phyloP scores from a whole-genome alignment of 2,888 invertebrate genomes.

The Camptogramma bilineatum region DNA sequence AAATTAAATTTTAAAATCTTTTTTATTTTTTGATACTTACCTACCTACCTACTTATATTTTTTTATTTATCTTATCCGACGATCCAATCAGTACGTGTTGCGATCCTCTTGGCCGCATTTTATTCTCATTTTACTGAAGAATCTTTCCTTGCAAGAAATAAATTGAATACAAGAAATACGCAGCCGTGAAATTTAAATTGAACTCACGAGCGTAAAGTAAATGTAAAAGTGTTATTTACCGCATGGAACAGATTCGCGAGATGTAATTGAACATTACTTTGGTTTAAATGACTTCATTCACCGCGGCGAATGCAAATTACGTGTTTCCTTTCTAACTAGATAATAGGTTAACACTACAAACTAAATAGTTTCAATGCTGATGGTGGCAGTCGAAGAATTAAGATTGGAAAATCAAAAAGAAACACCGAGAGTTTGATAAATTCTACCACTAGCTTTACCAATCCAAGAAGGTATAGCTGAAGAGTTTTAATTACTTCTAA shows the following conservation, averaged over 20 bases:
- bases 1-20: too few relatives aligned
- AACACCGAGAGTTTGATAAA: too few relatives aligned
- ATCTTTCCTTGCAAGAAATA: slow-evolving; percentile 21
- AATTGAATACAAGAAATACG: slow-evolving; percentile 31
- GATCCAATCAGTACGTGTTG: background rate
- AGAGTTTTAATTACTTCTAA: too few relatives aligned
- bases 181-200: slow-evolving; percentile 28
- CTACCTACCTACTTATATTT: too few relatives aligned
- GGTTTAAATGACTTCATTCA: slow-evolving; percentile 20
- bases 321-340: slow-evolving; percentile 5
- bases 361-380: too few relatives aligned
- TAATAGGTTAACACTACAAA: background rate
- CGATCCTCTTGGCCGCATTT: background rate
- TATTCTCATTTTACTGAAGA: slow-evolving; percentile 17
- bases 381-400: too few relatives aligned
- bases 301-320: slow-evolving; percentile 11
- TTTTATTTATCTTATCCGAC: too few relatives aligned
- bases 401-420: too few relatives aligned
- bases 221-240: slow-evolving; percentile 12
- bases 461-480: too few relatives aligned
- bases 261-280: slow-evolving; percentile 17
- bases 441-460: too few relatives aligned
- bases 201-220: slow-evolving; percentile 25
- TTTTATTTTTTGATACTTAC: too few relatives aligned
- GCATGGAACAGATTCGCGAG: slow-evolving; percentile 1